Conservation (phyloP, 1,140 invertebrate genomes). For the Branchinecta lynchi region DNA sequence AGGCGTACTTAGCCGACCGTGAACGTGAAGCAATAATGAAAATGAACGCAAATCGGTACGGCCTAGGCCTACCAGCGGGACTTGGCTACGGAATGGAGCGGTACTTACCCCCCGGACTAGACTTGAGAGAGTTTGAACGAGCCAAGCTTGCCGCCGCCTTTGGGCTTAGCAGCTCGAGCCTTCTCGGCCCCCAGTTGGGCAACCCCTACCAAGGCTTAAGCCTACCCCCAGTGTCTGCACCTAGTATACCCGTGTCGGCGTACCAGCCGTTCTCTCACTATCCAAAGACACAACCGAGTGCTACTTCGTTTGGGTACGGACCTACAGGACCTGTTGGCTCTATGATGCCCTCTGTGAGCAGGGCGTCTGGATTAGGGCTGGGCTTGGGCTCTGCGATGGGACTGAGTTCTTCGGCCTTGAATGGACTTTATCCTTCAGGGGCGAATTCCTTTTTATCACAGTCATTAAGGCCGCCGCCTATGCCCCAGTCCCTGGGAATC, state of each 20-base stretch:
- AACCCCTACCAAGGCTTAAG: not conserved
- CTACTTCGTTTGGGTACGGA: not conserved
- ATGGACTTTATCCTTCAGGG: not conserved
- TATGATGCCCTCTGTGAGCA: not conserved
- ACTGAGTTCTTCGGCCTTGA: not conserved
- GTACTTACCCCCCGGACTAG: not conserved
- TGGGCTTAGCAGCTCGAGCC: not conserved
- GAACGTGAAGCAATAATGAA: not conserved
- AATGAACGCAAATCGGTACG: not conserved
- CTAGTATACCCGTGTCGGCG: not conserved
- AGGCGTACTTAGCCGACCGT: not conserved
- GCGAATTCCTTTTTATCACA: not conserved
- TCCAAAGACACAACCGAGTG: not conserved
- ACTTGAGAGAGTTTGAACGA: not conserved
- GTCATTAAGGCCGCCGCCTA: not conserved
- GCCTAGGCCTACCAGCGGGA: not conserved
- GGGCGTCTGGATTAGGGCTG: not conserved
- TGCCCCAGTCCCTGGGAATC: not conserved
- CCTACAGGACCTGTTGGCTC: not conserved
- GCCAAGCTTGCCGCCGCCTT: not conserved
- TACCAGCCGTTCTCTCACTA: not conserved
- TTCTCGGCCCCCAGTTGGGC: not conserved
- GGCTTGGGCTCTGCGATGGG: not conserved
- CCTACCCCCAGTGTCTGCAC: not conserved
- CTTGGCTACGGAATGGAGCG: not conserved